These are phyloP conservation scores for Parasteatoda tepidariorum DNA, from an alignment of 1,140 invertebrate species.

Conservation along the genomic window DNA sequence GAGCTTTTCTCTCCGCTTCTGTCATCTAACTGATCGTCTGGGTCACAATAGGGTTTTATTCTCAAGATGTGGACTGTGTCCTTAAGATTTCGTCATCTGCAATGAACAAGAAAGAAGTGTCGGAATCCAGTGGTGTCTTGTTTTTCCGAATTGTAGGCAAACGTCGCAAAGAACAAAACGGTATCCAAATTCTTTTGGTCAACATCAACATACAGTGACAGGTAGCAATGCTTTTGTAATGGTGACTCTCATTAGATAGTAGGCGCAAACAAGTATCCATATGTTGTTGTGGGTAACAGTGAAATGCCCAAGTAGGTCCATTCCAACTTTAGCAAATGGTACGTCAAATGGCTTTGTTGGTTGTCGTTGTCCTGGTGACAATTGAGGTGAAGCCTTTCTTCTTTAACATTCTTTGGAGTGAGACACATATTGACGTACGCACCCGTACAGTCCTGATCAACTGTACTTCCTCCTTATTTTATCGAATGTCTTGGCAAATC, in stretches of 20 bases:
- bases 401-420: slow-evolving; percentile 30
- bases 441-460: not conserved
- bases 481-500: slow-evolving; percentile 28
- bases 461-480: not conserved
- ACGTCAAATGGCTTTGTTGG: not conserved
- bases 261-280: not conserved
- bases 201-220: no score
- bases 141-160: no score
- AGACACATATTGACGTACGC: not conserved
- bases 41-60: no score
- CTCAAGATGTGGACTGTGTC: no score
- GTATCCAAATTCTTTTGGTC: no score
- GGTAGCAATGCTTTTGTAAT: slow-evolving; percentile 16
- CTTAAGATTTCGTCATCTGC: no score
- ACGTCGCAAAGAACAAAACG: no score
- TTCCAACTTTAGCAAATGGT: slow-evolving; percentile 11
- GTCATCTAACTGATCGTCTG: no score
- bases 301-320: slow-evolving; percentile 6
- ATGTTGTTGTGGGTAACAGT: not conserved
- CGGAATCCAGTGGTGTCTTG: no score
- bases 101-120: no score
- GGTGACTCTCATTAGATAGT: slow-evolving; percentile 20
- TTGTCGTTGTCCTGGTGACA: not conserved
- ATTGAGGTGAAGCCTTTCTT: slow-evolving; percentile 2
- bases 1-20: no score